Conservation (phyloP, 2,888 invertebrate genomes). For the Ophion ventricosus region DNA sequence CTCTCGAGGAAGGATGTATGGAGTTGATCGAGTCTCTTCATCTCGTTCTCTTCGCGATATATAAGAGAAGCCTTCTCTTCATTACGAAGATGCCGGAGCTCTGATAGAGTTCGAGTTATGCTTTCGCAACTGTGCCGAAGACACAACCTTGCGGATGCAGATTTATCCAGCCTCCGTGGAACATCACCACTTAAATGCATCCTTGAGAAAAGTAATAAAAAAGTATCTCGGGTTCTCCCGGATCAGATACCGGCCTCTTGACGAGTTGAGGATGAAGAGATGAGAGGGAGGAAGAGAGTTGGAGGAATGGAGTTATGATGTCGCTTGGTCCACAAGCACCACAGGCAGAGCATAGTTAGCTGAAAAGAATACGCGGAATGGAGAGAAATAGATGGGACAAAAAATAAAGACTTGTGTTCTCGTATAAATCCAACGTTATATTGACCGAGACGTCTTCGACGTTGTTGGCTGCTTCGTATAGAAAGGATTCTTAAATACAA, state of each 20-base stretch:
- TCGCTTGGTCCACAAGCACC: slow-evolving; percentile 18
- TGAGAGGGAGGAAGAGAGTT: slow-evolving; percentile 4
- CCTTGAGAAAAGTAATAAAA: slow-evolving; percentile 78
- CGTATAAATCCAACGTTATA: slow-evolving; percentile 27
- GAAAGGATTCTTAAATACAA: slow-evolving; percentile 27
- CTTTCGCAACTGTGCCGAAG: slow-evolving; percentile 14
- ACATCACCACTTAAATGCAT: slow-evolving; percentile 74
- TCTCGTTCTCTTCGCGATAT: not conserved
- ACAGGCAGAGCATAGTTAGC: slow-evolving; percentile 23
- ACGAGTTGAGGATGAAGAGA: slow-evolving; percentile 7
- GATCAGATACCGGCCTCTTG: slow-evolving; percentile 15
- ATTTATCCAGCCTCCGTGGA: slow-evolving; percentile 31
- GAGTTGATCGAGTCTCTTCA: not conserved
- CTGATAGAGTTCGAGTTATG: slow-evolving; percentile 21
- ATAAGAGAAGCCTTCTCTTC: slow-evolving; percentile 15
- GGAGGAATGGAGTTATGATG: slow-evolving; percentile 33
- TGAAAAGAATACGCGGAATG: not conserved
- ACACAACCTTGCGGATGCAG: slow-evolving; percentile 14
- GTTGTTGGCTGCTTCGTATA: slow-evolving; percentile 18
- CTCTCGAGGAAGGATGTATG: not conserved
- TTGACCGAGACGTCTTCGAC: slow-evolving; percentile 35
- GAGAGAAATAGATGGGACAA: not conserved
- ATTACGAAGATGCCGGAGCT: slow-evolving; percentile 37
- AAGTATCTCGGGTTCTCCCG: slow-evolving; percentile 69
- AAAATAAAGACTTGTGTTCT: slow-evolving; percentile 2